Evolutionary conservation across 1,140 invertebrate genomes (phyloP), one percentile per base, ranked within the genome.

Genomic region (Daktulosphaira vitifoliae): DNA sequence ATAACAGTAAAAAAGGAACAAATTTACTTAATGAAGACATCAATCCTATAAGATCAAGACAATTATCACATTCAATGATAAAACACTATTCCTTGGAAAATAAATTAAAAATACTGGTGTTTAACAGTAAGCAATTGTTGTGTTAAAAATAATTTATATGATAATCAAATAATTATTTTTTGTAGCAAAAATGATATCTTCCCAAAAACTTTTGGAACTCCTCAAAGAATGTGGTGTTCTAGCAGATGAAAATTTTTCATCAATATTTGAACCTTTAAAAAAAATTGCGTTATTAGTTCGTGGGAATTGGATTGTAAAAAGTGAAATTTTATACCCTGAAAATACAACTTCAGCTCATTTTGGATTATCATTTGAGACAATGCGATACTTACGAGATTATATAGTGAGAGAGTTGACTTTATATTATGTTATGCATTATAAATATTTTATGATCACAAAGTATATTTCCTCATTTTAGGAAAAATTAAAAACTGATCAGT

Each of bases 21-120:
- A 25, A 29, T 25, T 26, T 46, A 13, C 15, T 7, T 1, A 9
- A 29, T 20, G 42, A 62, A 62, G 44, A 13, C 26, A 46, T 62
- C 26, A 23, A 46, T 62, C 16, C 42, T 3, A 46, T 62, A 44
- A 62, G n/a, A 62, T 22, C 54, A 33, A 22, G 54, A n/a, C 54
- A 46, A 18, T 62, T 62, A 22, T 62, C 54, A 18, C 11, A 26
- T 8, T 29, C 26, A n/a, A 46, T 44, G 3, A 62, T 62, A 16
- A 62, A 62, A 46, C 44, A 8, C 15, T 62, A 33, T 62, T 33
- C 54, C 8, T 29, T 62, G 8, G 42, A 62, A 33, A 62, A 48
- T 33, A 46, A 62, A 46, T 44, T 62, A 20, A 62, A 62, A 62
- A 62, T 62, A 48, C 25, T 62, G 18, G 25, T 62, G 44, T 62